A percentile compares a stretch with the other conserved stretches of the same genome.
Conservation (phyloP, 2,113 vertebrate genomes). For the Ameiurus melas region DNA sequence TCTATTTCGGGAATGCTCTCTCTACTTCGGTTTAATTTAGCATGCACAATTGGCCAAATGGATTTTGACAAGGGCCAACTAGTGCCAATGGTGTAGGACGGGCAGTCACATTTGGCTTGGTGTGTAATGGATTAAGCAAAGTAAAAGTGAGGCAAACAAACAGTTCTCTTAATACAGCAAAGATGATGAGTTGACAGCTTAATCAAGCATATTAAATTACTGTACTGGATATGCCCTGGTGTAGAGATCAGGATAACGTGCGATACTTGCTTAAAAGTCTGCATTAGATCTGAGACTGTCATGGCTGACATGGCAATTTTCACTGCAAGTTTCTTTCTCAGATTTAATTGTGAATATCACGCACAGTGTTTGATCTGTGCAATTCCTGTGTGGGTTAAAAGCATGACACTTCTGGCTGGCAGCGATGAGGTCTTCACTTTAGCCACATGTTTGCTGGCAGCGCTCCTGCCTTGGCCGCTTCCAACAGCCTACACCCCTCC, state of each 20-base stretch:
- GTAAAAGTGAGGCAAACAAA: constrained; percentile 3
- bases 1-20: not conserved
- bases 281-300: not conserved
- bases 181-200: not conserved
- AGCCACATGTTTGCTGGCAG: constrained; percentile 55
- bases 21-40: not conserved
- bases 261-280: not conserved
- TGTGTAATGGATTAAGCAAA: constrained; percentile 2
- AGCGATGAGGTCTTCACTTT: constrained; percentile 45
- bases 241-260: not conserved
- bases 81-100: not conserved
- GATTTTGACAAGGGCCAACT: constrained; percentile 14
- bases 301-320: not conserved
- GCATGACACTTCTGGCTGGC: constrained; percentile 3
- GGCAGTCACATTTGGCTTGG: not conserved
- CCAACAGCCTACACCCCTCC: constrained; percentile 55
- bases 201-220: not conserved
- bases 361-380: not conserved
- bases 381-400: not conserved
- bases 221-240: not conserved
- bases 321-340: not conserved
- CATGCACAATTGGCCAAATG: constrained; percentile 17
- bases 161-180: not conserved
- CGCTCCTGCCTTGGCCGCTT: constrained; percentile 51
- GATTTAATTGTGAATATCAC: not conserved